Percentiles rank a stretch among this genome's conserved stretches.
Evolutionary conservation across 2,797 vertebrate genomes (phyloP).

Genomic region (Petrocephalus schoutedeni): DNA sequence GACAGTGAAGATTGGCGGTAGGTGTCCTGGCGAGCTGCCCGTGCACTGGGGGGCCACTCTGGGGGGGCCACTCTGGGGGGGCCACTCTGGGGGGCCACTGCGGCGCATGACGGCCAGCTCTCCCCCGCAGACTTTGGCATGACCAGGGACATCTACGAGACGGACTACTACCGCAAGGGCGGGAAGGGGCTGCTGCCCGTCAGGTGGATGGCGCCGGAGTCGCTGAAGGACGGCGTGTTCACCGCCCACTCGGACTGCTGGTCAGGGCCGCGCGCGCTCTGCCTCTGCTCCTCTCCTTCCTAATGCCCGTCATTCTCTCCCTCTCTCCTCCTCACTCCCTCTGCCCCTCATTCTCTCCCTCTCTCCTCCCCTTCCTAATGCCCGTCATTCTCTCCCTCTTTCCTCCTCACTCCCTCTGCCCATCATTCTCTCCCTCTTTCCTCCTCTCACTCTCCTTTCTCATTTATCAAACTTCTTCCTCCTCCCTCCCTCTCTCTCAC

Average conservation of each 20-base stretch:
- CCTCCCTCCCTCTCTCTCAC: not conserved
- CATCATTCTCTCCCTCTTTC: no score
- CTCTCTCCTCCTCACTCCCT: no score
- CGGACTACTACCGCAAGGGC: conserved; percentile 94
- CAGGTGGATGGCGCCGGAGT: conserved; percentile 95
- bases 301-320: no score
- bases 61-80: no score
- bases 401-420: not conserved
- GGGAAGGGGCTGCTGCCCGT: conserved; percentile 92
- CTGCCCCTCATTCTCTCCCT: no score
- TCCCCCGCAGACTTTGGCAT: conserved; percentile 82
- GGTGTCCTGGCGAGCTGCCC: not conserved
- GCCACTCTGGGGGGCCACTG: not conserved
- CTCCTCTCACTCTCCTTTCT: no score
- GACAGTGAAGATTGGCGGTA: conserved; percentile 92
- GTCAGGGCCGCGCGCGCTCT: conserved; percentile 58
- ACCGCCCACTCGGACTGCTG: conserved; percentile 90
- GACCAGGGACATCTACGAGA: conserved; percentile 97
- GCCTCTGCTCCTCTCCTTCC: no score
- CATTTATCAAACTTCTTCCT: no score
- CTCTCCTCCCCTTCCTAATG: no score
- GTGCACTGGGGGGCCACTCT: not conserved
- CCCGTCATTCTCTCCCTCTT: not conserved
- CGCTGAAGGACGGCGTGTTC: conserved; percentile 91
- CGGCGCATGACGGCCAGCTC: not conserved